Evolutionary conservation across 92 coral and sea anemone species (phyloP), one percentile per base, ranked within the genome.

Genomic region (Chrysogorgia sp.): DNA sequence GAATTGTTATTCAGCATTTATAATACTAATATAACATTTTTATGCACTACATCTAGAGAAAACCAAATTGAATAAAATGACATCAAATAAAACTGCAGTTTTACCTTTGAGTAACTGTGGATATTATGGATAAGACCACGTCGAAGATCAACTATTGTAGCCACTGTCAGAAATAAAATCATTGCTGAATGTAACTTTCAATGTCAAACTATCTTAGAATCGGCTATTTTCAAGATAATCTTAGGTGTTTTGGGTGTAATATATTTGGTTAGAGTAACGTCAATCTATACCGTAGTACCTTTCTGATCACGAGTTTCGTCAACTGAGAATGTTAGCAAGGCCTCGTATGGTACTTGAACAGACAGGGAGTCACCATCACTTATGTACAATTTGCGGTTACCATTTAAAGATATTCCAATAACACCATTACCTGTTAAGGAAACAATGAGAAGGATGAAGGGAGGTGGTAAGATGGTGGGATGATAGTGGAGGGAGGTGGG

Each of bases 21-120:
- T 43, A 1, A 4, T 32, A 30, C 10, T 20, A 31, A 2, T 3
- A 24, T 19, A 15, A 50, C 41, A 69, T 3, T 25, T 12, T 75
- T 28, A 0, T 0, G 32, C 0, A 55, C n/a, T n/a, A n/a, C n/a
- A n/a, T n/a, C n/a, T n/a, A n/a, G n/a, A n/a, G n/a, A n/a, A n/a
- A n/a, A n/a, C n/a, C n/a, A n/a, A n/a, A n/a, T n/a, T n/a, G n/a
- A n/a, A n/a, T n/a, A n/a, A n/a, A n/a, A n/a, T n/a, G n/a, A n/a
- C n/a, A n/a, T n/a, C n/a, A n/a, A n/a, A n/a, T n/a, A n/a, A n/a
- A n/a, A n/a, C n/a, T n/a, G n/a, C n/a, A 22, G 41, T 47, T 83
- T 74, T 81, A 94, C 98, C 90, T 84, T 86, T 74, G 92, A 84
- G 79, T 89, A 87, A 58, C 93, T 91, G 66, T 91, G 89, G 33